Evolutionary conservation across 1,140 invertebrate genomes (phyloP).

Genomic region (Hylaeus anthracinus): DNA sequence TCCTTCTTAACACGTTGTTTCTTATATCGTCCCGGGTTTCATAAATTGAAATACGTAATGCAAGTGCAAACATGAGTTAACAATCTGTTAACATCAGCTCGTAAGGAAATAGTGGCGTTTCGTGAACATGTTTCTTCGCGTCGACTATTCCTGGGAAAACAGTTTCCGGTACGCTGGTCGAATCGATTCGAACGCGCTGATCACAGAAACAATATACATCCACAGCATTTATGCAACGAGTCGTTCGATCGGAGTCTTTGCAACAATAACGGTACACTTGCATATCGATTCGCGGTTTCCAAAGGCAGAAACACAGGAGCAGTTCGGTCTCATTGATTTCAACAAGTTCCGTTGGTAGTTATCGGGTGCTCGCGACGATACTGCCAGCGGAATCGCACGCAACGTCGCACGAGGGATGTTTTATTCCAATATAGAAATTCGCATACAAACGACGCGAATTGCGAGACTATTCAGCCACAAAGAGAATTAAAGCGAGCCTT

Average conservation of each 20-base stretch:
- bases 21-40: too few species aligned
- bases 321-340: conserved; percentile 12
- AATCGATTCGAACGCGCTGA: conserved; percentile 18
- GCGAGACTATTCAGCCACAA: conserved; percentile 17
- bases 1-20: not conserved
- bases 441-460: conserved; percentile 32
- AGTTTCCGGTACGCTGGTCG: conserved; percentile 10
- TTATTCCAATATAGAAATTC: conserved; percentile 48
- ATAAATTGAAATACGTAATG: too few species aligned
- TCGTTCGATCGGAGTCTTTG: conserved; percentile 10
- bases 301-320: not conserved
- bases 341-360: not conserved
- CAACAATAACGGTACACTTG: conserved; percentile 23
- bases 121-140: too few species aligned
- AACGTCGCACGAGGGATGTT: conserved; percentile 8
- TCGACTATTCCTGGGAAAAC: not conserved
- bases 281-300: conserved; percentile 26
- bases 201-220: conserved; percentile 1
- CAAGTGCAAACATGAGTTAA: too few species aligned
- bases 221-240: conserved; percentile 15
- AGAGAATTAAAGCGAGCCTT: conserved; percentile 21
- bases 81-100: too few species aligned
- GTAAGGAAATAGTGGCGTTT: too few species aligned
- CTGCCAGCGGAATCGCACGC: not conserved
- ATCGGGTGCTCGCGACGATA: not conserved